Evolutionary conservation across 2,113 vertebrate species (phyloP).

Genomic region (Plecturocebus donacophilus): DNA sequence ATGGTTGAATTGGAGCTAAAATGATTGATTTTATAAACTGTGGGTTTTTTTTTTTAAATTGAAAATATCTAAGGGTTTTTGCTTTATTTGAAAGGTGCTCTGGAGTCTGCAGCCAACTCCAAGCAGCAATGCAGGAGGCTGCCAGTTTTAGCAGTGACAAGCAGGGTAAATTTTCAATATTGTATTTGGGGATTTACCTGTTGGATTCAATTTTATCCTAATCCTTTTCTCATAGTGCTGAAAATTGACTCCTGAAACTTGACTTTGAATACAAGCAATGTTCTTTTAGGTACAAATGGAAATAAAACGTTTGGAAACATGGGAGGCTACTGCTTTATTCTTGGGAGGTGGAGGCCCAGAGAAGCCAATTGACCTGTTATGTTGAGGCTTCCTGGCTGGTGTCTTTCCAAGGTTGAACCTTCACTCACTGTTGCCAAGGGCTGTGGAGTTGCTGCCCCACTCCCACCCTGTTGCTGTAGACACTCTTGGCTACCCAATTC

Average conservation of each 20-base stretch:
- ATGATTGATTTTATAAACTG: constrained; percentile 31
- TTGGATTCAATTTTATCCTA: constrained; percentile 63
- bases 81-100: constrained; percentile 28
- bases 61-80: constrained; percentile 2
- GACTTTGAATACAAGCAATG: background rate
- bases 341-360: background rate
- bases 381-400: background rate
- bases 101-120: background rate
- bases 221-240: constrained; percentile 42
- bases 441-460: background rate
- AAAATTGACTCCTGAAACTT: constrained; percentile 49
- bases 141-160: constrained; percentile 28
- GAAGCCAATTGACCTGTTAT: background rate
- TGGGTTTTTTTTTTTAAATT: background rate
- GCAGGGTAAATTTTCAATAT: constrained; percentile 56
- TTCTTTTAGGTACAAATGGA: constrained; percentile 4
- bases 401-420: no score
- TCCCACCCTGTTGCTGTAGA: background rate
- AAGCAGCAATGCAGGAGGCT: background rate
- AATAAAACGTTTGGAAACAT: background rate
- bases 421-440: background rate
- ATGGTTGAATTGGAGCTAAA: background rate
- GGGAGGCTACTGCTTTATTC: background rate
- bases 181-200: constrained; percentile 61
- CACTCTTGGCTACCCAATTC: background rate